These are phyloP conservation scores for Heloderma charlesbogerti DNA, from an alignment of 2,113 vertebrate genomes.

Conservation along the genomic window DNA sequence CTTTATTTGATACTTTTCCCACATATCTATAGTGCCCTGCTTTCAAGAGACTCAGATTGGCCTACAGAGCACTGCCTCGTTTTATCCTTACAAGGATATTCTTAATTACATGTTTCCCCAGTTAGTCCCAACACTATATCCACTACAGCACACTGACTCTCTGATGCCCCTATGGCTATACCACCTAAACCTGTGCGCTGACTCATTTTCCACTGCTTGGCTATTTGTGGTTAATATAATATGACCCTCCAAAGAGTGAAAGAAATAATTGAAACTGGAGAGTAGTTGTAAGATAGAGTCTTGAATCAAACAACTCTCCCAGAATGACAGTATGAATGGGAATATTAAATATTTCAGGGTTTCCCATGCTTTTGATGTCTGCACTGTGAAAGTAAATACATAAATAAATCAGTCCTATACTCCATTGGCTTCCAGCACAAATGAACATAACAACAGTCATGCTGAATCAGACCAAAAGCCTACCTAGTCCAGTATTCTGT, in stretches of 20 bases:
- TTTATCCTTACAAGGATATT: not conserved
- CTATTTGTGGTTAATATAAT: no score
- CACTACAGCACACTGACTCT: not conserved
- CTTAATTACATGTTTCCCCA: not conserved
- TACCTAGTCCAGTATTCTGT: no score
- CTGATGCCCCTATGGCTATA: not conserved
- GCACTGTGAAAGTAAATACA: not conserved
- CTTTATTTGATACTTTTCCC: not conserved
- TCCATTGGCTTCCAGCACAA: no score
- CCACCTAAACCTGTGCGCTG: no score
- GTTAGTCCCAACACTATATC: not conserved
- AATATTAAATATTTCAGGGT: not conserved
- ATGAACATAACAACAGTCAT: no score
- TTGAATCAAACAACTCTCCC: not conserved
- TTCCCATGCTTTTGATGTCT: not conserved
- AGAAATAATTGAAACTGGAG: not conserved
- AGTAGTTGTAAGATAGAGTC: not conserved
- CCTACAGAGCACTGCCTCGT: not conserved
- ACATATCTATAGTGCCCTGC: not conserved
- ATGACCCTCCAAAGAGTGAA: not conserved
- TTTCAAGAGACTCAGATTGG: not conserved
- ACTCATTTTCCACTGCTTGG: no score
- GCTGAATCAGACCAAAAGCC: no score
- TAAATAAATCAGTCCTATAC: no score
- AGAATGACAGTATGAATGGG: not conserved